Percentiles rank a stretch among this genome's conserved stretches.
phyloP scores from a whole-genome alignment of 2,113 vertebrate genomes.

The Opisthocomus hoazin region DNA sequence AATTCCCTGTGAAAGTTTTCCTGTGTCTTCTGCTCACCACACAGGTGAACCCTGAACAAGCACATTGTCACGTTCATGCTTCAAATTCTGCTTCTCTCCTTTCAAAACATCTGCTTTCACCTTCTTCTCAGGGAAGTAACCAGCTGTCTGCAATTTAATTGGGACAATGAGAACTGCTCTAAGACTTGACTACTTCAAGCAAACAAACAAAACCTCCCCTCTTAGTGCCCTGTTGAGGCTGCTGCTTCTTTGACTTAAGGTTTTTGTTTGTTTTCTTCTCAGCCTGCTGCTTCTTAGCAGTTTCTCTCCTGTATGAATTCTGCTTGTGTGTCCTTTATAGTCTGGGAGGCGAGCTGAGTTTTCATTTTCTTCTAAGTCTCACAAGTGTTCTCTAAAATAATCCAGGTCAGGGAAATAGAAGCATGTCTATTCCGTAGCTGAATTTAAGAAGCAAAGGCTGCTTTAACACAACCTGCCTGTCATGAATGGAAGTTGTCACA shows the following conservation, averaged over 20 bases:
- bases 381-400: neutral
- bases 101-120: neutral
- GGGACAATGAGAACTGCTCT: neutral
- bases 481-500: neutral
- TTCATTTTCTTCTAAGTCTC: neutral
- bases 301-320: neutral
- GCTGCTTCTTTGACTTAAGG: neutral
- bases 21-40: neutral
- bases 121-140: neutral
- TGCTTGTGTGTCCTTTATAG: neutral
- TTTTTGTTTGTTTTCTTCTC: neutral
- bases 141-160: conserved; percentile 24
- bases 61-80: neutral
- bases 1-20: neutral
- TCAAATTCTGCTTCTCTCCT: neutral
- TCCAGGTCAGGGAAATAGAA: conserved; percentile 12
- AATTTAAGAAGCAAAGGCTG: neutral
- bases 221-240: neutral
- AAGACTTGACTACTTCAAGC: neutral
- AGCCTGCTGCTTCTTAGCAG: neutral
- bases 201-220: neutral
- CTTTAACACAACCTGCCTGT: neutral
- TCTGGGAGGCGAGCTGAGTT: neutral
- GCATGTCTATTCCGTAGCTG: neutral
- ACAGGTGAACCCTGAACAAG: neutral